Evolutionary conservation across 1,140 invertebrate species (phyloP), one percentile per base, ranked within the genome.

Genomic region (Mercenaria mercenaria): DNA sequence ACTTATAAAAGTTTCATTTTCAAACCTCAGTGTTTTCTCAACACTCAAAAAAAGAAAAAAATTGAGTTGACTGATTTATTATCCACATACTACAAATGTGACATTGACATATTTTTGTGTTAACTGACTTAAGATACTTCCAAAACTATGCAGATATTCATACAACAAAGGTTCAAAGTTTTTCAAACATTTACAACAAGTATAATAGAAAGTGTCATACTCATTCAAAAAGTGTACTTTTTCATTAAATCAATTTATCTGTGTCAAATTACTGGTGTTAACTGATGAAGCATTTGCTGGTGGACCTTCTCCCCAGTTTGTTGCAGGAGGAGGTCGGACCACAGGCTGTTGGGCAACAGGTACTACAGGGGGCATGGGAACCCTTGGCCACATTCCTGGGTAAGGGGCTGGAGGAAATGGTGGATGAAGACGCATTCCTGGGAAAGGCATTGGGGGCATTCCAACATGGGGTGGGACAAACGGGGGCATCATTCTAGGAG

Each of bases 231-330:
- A n/a, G n/a, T n/a, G n/a, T n/a, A n/a, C n/a, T n/a, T n/a, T n/a
- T n/a, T n/a, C n/a, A n/a, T 15, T n/a, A 23, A n/a, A 39, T 39
- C 18, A 72, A 29, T 18, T 72, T 15, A 79, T 79, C 47, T 79
- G 50, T 37, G 3, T 79, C 32, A 79, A 50, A 79, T 79, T 79
- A 32, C 76, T 56, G 20, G 50, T 56, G 47, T 79, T 56, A 34
- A 79, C 76, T 15, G 76, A 79, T 6, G 32, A 37, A 79, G 3
- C 43, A 59, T 34, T 26, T 8, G 15, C 50, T 11, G 29, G 11
- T 4, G 50, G 47, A 79, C 26, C 26, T 29, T 79, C 76, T 34
- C 76, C 76, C 76, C 76, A 79, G 20, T 79, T 79, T 41, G 37
- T 43, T 77, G n/a, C 43, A 10, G 13, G 4, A 52, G 43, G 76